Conservation (phyloP, 1,140 invertebrate genomes). For the Mizuhopecten yessoensis region DNA sequence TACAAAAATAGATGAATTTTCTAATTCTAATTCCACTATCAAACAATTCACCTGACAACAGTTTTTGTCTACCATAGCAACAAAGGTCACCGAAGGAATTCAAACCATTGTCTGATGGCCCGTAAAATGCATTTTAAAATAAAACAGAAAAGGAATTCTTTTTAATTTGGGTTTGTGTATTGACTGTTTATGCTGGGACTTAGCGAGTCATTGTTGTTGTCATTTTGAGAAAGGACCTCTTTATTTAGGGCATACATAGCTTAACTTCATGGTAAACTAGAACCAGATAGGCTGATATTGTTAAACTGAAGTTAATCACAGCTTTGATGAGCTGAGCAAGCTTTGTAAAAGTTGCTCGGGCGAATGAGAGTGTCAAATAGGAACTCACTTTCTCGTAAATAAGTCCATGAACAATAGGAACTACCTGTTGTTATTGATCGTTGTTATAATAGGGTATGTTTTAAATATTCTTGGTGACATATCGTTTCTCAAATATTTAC, state of each 20-base stretch:
- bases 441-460: not conserved
- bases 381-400: slow-evolving; percentile 1
- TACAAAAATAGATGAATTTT: too few species aligned
- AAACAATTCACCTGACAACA: not conserved
- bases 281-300: not conserved
- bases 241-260: not conserved
- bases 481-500: slow-evolving; percentile 19
- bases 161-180: not conserved
- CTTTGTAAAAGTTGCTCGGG: not conserved
- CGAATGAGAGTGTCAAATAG: not conserved
- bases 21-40: too few species aligned
- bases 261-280: not conserved
- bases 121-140: not conserved
- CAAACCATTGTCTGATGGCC: not conserved
- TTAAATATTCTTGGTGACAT: not conserved
- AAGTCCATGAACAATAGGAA: not conserved
- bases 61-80: not conserved
- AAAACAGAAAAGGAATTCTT: not conserved
- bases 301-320: not conserved
- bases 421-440: slow-evolving; percentile 7
- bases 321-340: not conserved
- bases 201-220: not conserved
- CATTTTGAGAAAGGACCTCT: not conserved
- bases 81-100: not conserved
- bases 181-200: not conserved